Conservation (phyloP, 30 jellyfish, hydroid and myxozoan genomes). For the Sanderia malayensis region DNA sequence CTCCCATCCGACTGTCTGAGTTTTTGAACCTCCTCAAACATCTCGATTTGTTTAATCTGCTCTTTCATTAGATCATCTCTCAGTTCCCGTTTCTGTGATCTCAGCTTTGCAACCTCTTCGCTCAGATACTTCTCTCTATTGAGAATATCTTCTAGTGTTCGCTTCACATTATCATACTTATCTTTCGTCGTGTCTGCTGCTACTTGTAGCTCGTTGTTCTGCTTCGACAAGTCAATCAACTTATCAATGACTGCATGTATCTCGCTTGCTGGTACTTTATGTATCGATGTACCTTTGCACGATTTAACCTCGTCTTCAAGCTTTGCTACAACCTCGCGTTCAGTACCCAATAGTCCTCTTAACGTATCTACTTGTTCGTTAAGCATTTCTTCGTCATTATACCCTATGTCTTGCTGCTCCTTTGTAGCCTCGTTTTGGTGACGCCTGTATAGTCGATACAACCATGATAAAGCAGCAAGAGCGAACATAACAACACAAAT, state of each 20-base stretch:
- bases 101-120: conserved; percentile 42
- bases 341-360: conserved; percentile 26
- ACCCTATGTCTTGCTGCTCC: not conserved
- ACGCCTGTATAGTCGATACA: not conserved
- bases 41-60: conserved; percentile 43
- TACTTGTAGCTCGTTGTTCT: conserved; percentile 36
- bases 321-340: conserved; percentile 42
- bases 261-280: conserved; percentile 28
- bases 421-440: not conserved
- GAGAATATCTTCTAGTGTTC: conserved; percentile 49
- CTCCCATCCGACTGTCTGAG: not conserved
- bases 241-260: conserved; percentile 53
- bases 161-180: conserved; percentile 51
- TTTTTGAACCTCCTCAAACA: conserved; percentile 38
- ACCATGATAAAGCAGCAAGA: not conserved
- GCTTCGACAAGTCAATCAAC: conserved; percentile 60
- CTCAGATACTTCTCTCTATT: conserved; percentile 62
- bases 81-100: conserved; percentile 58
- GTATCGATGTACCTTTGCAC: conserved; percentile 7
- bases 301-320: conserved; percentile 22
- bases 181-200: conserved; percentile 35
- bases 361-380: conserved; percentile 40
- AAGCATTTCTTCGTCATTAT: conserved; percentile 27
- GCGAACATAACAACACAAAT: not conserved
- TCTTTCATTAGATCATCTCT: conserved; percentile 55